A percentile compares a stretch with the other conserved stretches of the same genome.
phyloP scores from a whole-genome alignment of 2,888 invertebrate species.

The Lepidocyrtinus sp. region DNA sequence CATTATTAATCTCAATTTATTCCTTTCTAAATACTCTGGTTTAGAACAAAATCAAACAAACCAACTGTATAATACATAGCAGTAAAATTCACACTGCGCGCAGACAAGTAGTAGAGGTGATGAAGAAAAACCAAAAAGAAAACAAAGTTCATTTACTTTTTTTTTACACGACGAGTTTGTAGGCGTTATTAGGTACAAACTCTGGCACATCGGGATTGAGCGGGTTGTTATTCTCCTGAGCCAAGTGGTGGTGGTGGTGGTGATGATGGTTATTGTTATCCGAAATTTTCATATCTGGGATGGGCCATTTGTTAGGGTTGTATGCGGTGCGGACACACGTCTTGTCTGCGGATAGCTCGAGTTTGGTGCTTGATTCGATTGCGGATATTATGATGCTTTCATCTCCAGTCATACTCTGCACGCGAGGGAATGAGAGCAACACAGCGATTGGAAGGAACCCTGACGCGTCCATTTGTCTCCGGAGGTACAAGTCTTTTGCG shows the following conservation, averaged over 20 bases:
- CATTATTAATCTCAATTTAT: too few species aligned
- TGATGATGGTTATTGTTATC: background rate
- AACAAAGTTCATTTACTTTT: background rate
- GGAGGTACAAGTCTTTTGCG: slow-evolving; percentile 93
- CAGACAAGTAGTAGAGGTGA: too few species aligned
- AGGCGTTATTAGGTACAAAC: slow-evolving; percentile 40
- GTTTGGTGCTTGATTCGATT: slow-evolving; percentile 51
- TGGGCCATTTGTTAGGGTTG: slow-evolving; percentile 91
- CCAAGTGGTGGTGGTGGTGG: background rate
- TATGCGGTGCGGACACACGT: slow-evolving; percentile 79
- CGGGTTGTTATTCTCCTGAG: slow-evolving; percentile 15
- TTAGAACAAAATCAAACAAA: too few species aligned
- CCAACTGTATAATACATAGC: too few species aligned
- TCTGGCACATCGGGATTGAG: slow-evolving; percentile 49
- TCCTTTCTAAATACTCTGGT: too few species aligned
- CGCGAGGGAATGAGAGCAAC: slow-evolving; percentile 96
- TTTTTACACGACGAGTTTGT: background rate
- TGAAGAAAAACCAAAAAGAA: background rate
- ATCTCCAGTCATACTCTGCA: slow-evolving; percentile 72
- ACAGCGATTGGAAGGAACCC: slow-evolving; percentile 94
- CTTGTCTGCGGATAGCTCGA: slow-evolving; percentile 56
- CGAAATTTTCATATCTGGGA: slow-evolving; percentile 75
- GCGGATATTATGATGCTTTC: slow-evolving; percentile 51
- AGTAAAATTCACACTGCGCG: background rate
- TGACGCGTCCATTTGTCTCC: slow-evolving; percentile 77